Evolutionary conservation across 2,888 invertebrate species (phyloP), one percentile per base, ranked within the genome.

Genomic region (Cartodere bifasciata): DNA sequence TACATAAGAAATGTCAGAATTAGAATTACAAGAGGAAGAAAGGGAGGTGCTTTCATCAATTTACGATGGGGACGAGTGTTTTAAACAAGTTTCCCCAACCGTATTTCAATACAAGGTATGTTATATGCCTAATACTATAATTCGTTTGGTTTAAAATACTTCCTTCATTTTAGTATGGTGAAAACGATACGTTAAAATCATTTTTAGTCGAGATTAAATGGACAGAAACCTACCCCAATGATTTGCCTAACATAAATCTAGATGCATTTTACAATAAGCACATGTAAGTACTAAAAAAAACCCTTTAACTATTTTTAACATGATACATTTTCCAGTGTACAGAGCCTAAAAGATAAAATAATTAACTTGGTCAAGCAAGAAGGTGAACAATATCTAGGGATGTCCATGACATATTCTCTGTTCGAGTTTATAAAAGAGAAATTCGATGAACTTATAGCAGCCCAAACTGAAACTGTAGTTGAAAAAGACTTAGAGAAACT

Each of bases 251-350:
- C 14, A 68, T 92, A 37, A 88, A 81, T 60, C 68, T 94, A 70
- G 83, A 91, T 46, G 77, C 84, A 20, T 95, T 94, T 63, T 94
- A 88, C 55, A 95, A 95, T 60, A 82, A 85, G 53, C 80, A 85
- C 57, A 62, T 94, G 91, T 91, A 67, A 77, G 84, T 74, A 54
- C 11, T 27, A 10, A 20, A 24, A 11, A 16, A 7, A n/a, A 23
- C 9, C 15, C 15, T 23, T 20, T 3, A 29, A 20, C 12, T 11
- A 10, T 4, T 28, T 20, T 13, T 3, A 10, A 17, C n/a, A n/a
- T n/a, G n/a, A n/a, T n/a, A n/a, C n/a, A n/a, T n/a, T n/a, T n/a
- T n/a, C n/a, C 45, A 86, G 86, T 56, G 52, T 77, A 38, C 64
- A 68, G 20, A 52, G 67, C 2, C 75, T 86, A 1, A 88, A 88